These are phyloP conservation scores for Shinisaurus crocodilurus DNA, from an alignment of 2,113 vertebrate genomes.

Conservation along the genomic window DNA sequence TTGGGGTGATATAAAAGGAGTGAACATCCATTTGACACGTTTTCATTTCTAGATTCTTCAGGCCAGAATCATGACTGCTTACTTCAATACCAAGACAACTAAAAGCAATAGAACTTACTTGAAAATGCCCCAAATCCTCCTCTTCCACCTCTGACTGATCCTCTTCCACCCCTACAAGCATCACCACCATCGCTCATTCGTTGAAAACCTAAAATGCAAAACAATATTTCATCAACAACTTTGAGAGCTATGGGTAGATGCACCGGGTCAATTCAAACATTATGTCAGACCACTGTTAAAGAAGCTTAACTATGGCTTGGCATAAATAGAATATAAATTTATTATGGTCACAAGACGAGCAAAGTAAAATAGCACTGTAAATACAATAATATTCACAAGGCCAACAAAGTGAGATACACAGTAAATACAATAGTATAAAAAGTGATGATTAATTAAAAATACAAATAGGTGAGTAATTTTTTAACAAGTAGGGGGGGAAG, in stretches of 20 bases:
- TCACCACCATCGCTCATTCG: conserved; percentile 30
- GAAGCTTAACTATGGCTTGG: no score
- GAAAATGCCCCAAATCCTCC: conserved; percentile 54
- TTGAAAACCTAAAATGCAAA: conserved; percentile 62
- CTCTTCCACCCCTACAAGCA: conserved; percentile 55
- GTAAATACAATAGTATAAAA: no score
- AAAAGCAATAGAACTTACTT: conserved; percentile 51
- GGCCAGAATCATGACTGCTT: not conserved
- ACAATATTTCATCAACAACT: not conserved
- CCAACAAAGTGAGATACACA: no score
- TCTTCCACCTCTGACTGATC: conserved; percentile 49
- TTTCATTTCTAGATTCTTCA: not conserved
- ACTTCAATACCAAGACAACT: not conserved
- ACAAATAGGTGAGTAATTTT: no score
- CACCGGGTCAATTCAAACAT: not conserved
- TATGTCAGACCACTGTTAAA: no score
- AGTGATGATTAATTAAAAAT: no score
- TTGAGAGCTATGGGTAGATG: not conserved
- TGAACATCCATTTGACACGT: not conserved
- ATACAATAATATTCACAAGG: no score
- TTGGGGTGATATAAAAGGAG: no score
- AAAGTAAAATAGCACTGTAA: no score
- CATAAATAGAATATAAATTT: no score
- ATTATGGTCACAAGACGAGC: no score
- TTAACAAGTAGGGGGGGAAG: no score